Conservation (phyloP, 2,113 vertebrate species). For the Rhabdornis inornatus region DNA sequence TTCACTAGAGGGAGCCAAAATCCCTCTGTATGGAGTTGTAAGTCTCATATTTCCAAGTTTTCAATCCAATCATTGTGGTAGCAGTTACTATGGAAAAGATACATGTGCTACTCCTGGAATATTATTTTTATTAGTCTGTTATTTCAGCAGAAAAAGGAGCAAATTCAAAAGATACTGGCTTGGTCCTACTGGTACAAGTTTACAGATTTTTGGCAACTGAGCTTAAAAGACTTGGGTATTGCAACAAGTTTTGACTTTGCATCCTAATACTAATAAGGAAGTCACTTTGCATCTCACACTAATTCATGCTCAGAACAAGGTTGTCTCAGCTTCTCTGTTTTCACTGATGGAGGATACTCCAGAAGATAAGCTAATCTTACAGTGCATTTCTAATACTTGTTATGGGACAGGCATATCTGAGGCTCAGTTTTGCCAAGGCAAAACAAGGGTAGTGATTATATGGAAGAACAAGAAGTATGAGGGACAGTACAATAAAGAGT, state of each 20-base stretch:
- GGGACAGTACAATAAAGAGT: neutral
- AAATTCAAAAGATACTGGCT: neutral
- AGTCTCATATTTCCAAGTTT: neutral
- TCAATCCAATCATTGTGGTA: neutral
- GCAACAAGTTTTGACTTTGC: neutral
- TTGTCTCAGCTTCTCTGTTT: neutral
- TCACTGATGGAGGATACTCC: neutral
- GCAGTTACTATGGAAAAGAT: neutral
- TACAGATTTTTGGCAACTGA: neutral
- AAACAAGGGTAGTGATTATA: neutral
- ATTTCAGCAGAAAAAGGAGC: neutral
- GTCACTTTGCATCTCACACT: neutral
- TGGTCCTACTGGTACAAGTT: neutral
- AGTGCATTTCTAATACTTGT: neutral
- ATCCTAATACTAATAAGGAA: neutral
- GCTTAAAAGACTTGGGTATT: neutral
- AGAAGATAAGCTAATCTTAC: neutral
- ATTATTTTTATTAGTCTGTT: neutral
- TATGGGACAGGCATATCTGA: neutral
- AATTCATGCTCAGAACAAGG: neutral
- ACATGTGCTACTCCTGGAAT: neutral
- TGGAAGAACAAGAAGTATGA: neutral
- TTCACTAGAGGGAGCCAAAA: conserved; percentile 71
- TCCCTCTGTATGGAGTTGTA: neutral
- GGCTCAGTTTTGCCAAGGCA: neutral